A percentile compares a stretch with the other conserved stretches of the same genome.
These are phyloP conservation scores for Xiphias gladius DNA, from an alignment of 2,113 vertebrate species.

Conservation along the genomic window DNA sequence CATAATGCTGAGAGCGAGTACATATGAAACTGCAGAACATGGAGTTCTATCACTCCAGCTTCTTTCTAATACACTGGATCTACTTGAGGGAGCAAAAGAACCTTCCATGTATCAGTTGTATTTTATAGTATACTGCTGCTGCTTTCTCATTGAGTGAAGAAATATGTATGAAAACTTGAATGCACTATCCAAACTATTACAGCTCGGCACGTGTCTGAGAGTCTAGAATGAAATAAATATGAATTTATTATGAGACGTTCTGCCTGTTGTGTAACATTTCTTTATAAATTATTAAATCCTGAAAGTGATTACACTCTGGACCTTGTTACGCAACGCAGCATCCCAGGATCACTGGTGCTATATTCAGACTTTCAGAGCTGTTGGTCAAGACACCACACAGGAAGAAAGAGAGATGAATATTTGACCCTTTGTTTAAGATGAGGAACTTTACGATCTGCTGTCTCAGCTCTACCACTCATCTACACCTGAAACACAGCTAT, in stretches of 20 bases:
- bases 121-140: neutral
- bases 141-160: neutral
- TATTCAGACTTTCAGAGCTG: constrained; percentile 39
- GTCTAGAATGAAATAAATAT: neutral
- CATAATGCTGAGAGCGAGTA: constrained; percentile 15
- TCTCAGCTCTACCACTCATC: constrained; percentile 45
- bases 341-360: constrained; percentile 45
- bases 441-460: constrained; percentile 51
- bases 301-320: constrained; percentile 58
- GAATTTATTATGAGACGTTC: neutral
- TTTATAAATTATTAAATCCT: constrained; percentile 64
- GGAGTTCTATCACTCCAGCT: constrained; percentile 6
- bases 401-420: constrained; percentile 50
- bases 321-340: constrained; percentile 57
- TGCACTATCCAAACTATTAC: neutral
- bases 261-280: constrained; percentile 65
- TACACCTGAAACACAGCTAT: constrained; percentile 16
- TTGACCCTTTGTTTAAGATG: constrained; percentile 56
- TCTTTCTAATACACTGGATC: neutral
- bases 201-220: neutral
- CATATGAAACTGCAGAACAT: constrained; percentile 15
- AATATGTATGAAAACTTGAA: neutral
- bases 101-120: neutral
- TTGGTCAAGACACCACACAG: constrained; percentile 28
- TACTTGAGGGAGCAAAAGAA: neutral